Evolutionary conservation across 23 tunicate species (phyloP).

Genomic region (Pegea sp.): DNA sequence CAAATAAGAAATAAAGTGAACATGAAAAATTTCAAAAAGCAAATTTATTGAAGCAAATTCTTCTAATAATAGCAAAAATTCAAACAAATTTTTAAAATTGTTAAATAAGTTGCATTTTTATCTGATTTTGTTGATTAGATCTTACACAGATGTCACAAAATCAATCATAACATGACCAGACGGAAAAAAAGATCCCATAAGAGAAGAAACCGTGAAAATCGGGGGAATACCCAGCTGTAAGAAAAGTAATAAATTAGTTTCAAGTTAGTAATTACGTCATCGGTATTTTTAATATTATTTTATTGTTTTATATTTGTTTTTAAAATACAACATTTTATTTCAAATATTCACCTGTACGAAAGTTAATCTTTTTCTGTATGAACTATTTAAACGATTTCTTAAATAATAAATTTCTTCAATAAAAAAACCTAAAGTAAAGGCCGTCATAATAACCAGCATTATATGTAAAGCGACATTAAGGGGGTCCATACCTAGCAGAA

Average conservation of each 20-base stretch:
- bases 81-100: too few relatives aligned
- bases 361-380: constrained; percentile 1
- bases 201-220: constrained; percentile 36
- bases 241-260: constrained; percentile 2
- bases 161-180: constrained; percentile 65
- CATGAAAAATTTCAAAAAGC: too few relatives aligned
- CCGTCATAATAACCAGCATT: not conserved
- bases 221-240: constrained; percentile 75
- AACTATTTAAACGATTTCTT: not conserved
- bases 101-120: too few relatives aligned
- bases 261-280: too few relatives aligned
- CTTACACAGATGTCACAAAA: constrained; percentile 85
- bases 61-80: too few relatives aligned
- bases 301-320: too few relatives aligned
- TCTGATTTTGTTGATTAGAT: too few relatives aligned
- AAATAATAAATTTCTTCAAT: not conserved
- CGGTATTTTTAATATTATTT: too few relatives aligned
- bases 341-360: not conserved
- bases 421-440: not conserved
- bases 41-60: too few relatives aligned
- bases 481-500: not conserved
- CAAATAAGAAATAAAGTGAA: too few relatives aligned
- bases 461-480: not conserved
- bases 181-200: constrained; percentile 72
- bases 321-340: too few relatives aligned